These are phyloP conservation scores for Pachycephala philippinensis DNA, from an alignment of 2,113 vertebrate genomes.

Conservation along the genomic window DNA sequence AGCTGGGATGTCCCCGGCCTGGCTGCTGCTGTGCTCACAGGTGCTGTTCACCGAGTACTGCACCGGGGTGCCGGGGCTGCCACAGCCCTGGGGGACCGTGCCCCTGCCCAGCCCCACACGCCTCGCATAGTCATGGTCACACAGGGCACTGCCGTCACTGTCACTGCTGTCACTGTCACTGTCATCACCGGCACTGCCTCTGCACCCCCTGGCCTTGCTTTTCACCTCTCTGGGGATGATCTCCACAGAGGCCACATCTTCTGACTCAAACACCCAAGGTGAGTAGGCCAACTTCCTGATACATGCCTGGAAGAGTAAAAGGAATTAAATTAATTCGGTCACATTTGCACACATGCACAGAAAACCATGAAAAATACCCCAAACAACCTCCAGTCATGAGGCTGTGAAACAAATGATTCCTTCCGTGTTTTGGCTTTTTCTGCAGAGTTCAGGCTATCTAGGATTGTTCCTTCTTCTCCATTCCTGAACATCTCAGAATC, in stretches of 20 bases:
- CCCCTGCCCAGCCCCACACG: neutral
- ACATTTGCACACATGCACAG: neutral
- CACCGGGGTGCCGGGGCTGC: rapidly evolving
- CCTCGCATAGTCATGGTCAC: constrained; percentile 3
- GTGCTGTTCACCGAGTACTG: neutral
- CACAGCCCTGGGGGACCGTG: rapidly evolving
- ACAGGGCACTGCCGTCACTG: neutral
- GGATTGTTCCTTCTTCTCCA: neutral
- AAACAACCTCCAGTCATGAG: neutral
- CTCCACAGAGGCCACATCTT: neutral
- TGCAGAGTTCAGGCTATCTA: neutral
- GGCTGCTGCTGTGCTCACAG: neutral
- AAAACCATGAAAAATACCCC: neutral
- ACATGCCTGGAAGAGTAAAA: neutral
- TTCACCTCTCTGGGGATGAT: constrained; percentile 6
- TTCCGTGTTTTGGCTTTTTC: neutral
- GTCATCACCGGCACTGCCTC: neutral
- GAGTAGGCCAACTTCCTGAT: neutral
- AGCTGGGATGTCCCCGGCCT: neutral
- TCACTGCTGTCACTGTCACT: neutral
- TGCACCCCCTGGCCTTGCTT: constrained; percentile 5
- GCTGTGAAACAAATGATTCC: neutral
- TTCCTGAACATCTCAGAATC: neutral
- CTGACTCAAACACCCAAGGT: neutral
- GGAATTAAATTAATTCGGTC: neutral